phyloP scores from a whole-genome alignment of 2,888 invertebrate species.

The Cheilosia soror region DNA sequence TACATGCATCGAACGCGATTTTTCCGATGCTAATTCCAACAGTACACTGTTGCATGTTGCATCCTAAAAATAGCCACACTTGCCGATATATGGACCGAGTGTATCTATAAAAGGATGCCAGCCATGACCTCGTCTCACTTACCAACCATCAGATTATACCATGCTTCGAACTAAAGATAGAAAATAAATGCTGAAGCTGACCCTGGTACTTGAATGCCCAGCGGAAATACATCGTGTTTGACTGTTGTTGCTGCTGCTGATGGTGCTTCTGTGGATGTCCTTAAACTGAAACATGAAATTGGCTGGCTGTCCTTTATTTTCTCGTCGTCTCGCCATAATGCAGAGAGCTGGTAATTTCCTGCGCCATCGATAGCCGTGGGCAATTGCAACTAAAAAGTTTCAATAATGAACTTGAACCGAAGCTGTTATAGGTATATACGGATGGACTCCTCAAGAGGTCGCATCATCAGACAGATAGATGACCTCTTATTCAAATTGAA shows the following conservation, averaged over 20 bases:
- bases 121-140: slow-evolving; percentile 57
- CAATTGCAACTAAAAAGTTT: background rate
- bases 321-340: slow-evolving; percentile 48
- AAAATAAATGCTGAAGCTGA: slow-evolving; percentile 13
- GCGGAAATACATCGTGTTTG: slow-evolving; percentile 45
- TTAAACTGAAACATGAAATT: slow-evolving; percentile 25
- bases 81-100: slow-evolving; percentile 28
- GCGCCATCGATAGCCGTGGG: slow-evolving; percentile 29
- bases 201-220: slow-evolving; percentile 51
- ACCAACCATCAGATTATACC: background rate
- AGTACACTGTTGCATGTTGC: slow-evolving; percentile 27
- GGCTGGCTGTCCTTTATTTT: slow-evolving; percentile 32
- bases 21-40: slow-evolving; percentile 62
- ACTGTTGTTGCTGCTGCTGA: slow-evolving; percentile 24
- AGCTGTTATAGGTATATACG: background rate
- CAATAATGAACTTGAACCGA: background rate
- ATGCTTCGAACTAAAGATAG: slow-evolving; percentile 22
- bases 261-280: slow-evolving; percentile 42
- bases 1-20: slow-evolving; percentile 70
- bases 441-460: slow-evolving; percentile 11
- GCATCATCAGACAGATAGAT: slow-evolving; percentile 21
- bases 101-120: slow-evolving; percentile 61
- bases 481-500: slow-evolving; percentile 50
- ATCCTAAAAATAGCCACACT: slow-evolving; percentile 48
- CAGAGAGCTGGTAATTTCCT: slow-evolving; percentile 42